Evolutionary conservation across 1,140 invertebrate genomes (phyloP).

Genomic region (Telenomus remus): DNA sequence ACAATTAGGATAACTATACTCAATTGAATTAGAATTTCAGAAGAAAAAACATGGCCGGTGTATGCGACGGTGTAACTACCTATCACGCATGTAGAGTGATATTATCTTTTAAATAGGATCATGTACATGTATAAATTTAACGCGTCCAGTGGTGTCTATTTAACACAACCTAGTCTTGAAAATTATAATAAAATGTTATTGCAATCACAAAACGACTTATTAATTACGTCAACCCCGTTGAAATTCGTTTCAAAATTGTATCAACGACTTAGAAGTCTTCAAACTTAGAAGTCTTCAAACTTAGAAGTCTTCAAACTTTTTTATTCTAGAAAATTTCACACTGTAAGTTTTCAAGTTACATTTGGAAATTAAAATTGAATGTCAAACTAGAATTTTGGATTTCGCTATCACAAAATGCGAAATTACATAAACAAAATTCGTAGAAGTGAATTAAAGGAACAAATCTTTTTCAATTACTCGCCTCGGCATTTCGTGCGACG

Average conservation of each 20-base stretch:
- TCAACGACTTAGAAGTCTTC: too few relatives aligned
- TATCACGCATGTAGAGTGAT: constrained; percentile 50
- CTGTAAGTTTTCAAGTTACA: too few relatives aligned
- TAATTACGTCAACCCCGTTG: neutral
- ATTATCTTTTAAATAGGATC: constrained; percentile 47
- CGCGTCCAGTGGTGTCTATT: constrained; percentile 40
- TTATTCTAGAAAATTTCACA: too few relatives aligned
- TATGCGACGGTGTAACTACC: constrained; percentile 45
- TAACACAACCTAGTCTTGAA: constrained; percentile 29
- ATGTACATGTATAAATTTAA: constrained; percentile 50
- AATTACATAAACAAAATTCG: constrained; percentile 29
- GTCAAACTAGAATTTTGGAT: too few relatives aligned
- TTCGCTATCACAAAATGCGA: neutral
- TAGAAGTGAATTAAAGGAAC: constrained; percentile 54
- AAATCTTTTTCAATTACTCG: constrained; percentile 72
- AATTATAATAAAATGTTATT: constrained; percentile 56
- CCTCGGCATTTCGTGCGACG: constrained; percentile 58
- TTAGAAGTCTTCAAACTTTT: too few relatives aligned
- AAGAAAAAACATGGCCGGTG: constrained; percentile 26
- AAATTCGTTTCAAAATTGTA: neutral
- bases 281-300: too few relatives aligned
- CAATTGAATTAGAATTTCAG: constrained; percentile 20
- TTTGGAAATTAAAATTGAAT: too few relatives aligned
- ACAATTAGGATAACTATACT: constrained; percentile 27
- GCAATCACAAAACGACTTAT: constrained; percentile 16